Evolutionary conservation across 2,888 invertebrate genomes (phyloP).

Genomic region (Aproaerema taeniolella): DNA sequence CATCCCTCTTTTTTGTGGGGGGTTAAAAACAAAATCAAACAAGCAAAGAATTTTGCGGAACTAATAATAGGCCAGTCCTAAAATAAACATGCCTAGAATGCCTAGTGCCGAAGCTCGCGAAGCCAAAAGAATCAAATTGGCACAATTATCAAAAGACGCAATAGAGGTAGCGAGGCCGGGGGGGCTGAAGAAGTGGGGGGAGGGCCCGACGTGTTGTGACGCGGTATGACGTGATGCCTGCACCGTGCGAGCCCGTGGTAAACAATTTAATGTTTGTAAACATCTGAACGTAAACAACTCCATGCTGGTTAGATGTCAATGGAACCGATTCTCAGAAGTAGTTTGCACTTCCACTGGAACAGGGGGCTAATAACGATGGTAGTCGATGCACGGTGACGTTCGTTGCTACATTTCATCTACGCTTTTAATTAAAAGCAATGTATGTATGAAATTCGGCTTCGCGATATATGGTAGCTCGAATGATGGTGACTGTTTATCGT

Average conservation of each 20-base stretch:
- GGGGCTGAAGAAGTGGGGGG: not conserved
- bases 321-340: slow-evolving; percentile 34
- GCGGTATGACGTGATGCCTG: slow-evolving; percentile 24
- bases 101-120: not conserved
- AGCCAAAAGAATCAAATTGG: slow-evolving; percentile 6
- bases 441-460: too few species aligned
- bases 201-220: slow-evolving; percentile 9
- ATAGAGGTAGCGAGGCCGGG: slow-evolving; percentile 36
- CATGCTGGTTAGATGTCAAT: slow-evolving; percentile 34
- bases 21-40: too few species aligned
- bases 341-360: slow-evolving; percentile 8
- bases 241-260: slow-evolving; percentile 53
- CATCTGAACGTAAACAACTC: slow-evolving; percentile 62
- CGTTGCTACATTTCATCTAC: too few species aligned
- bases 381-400: too few species aligned
- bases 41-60: too few species aligned
- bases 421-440: too few species aligned
- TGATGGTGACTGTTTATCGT: too few species aligned
- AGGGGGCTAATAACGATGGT: too few species aligned
- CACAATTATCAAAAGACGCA: slow-evolving; percentile 38
- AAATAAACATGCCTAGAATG: not conserved
- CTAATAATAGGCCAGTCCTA: not conserved
- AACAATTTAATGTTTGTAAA: slow-evolving; percentile 72
- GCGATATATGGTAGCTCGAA: too few species aligned
- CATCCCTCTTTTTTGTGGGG: too few species aligned